Conservation (phyloP, 2,888 invertebrate genomes). For the Heliconius charithonia region DNA sequence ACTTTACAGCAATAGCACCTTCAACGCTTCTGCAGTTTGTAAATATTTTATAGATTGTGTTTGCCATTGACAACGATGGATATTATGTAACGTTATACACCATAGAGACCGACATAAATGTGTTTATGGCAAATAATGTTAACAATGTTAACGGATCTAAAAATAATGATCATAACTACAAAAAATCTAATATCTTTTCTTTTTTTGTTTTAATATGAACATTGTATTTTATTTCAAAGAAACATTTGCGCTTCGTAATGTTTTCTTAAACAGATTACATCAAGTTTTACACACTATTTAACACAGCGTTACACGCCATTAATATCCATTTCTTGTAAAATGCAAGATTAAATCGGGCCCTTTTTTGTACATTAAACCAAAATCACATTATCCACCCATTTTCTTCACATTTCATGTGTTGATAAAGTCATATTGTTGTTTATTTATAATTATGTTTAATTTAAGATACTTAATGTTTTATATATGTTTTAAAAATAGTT, state of each 20-base stretch:
- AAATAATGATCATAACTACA: too few relatives aligned
- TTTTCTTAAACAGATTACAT: conserved; percentile 34
- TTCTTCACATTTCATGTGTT: not conserved
- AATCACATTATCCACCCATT: not conserved
- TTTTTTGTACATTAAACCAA: conserved; percentile 20
- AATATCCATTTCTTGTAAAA: conserved; percentile 40
- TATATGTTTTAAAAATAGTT: not conserved
- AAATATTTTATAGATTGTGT: not conserved
- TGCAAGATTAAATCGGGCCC: conserved; percentile 24
- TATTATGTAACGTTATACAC: not conserved
- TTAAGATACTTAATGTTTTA: conserved; percentile 1
- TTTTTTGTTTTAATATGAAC: not conserved
- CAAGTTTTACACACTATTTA: conserved; percentile 43
- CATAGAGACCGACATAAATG: too few relatives aligned
- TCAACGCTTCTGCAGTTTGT: not conserved
- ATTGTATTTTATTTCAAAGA: conserved; percentile 25
- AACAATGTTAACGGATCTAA: too few relatives aligned
- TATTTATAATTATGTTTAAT: not conserved
- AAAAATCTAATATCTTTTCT: too few relatives aligned
- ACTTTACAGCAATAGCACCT: conserved; percentile 14
- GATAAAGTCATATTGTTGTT: not conserved
- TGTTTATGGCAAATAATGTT: too few relatives aligned
- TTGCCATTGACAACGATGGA: not conserved
- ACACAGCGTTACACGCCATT: conserved; percentile 40
- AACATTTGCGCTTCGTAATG: conserved; percentile 39